phyloP scores from a whole-genome alignment of 1,140 invertebrate genomes.

The Bicyclus anynana region DNA sequence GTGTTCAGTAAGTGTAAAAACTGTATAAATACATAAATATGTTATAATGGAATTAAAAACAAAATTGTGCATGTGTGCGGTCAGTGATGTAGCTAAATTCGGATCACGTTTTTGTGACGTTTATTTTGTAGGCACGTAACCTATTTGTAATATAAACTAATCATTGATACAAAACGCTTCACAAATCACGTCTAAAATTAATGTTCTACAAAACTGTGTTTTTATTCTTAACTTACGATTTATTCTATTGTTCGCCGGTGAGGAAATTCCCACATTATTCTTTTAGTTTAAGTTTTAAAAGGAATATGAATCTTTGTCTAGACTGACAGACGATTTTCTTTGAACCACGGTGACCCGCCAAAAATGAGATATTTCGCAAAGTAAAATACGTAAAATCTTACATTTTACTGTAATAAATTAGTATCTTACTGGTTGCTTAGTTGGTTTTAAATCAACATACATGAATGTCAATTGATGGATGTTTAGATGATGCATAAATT shows the following conservation, averaged over 20 bases:
- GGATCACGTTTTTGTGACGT: too few species aligned
- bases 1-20: too few species aligned
- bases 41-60: too few species aligned
- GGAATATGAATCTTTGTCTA: conserved; percentile 6
- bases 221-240: not conserved
- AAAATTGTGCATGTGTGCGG: too few species aligned
- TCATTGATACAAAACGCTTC: too few species aligned
- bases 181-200: too few species aligned
- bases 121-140: too few species aligned
- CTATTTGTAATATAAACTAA: too few species aligned
- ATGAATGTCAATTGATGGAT: not conserved
- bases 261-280: not conserved
- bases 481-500: too few species aligned
- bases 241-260: not conserved
- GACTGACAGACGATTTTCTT: conserved; percentile 8
- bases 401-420: not conserved
- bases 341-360: conserved; percentile 1
- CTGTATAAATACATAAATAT: too few species aligned
- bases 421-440: not conserved
- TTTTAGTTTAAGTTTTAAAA: conserved; percentile 1
- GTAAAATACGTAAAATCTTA: not conserved
- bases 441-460: not conserved
- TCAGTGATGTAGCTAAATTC: too few species aligned
- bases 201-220: too few species aligned
- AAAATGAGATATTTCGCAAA: not conserved